Base-by-base conservation (phyloP, 2,113 vertebrate species). In the Cichladusa arquata region DNA sequence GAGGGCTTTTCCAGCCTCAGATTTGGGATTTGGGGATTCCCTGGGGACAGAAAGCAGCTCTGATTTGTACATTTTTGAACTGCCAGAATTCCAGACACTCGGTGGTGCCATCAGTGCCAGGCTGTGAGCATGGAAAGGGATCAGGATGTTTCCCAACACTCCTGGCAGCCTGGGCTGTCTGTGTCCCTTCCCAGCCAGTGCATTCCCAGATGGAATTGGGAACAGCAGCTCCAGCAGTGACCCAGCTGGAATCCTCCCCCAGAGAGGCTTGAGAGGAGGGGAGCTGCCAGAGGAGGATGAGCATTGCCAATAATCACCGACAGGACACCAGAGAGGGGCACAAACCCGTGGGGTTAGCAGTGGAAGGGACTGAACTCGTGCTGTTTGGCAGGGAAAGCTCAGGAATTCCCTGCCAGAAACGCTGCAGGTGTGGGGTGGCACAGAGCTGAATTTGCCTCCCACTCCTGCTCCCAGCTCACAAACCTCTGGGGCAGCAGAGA, bases 81-180 rank as follows among this genome's bases (percentile, higher is more conserved):
- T 57, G 70, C 42, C 61, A 44, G 57, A 28, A n/a, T 25, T 64
- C 4, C 87, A 92, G 64, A 42, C 51, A n/a, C 69, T 71, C 14
- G 0, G 0, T 42, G 54, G 38, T 74, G 96, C 64, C 64, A 31
- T 44, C 64, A 26, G 50, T 13, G 67, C 60, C 76, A 53, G 34
- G 57, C 44, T 53, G 51, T 11, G 78, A 64, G 78, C 48, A 2
- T 18, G 85, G 60, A 64, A 34, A 62, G 61, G 92, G 90, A 82
- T 16, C 14, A 18, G 71, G 65, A 88, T 67, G 57, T 95, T 93
- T 88, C 90, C 90, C 78, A 93, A 69, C 61, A 71, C 24, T 71
- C 25, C 70, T 96, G 95, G 93, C 96, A 96, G 85, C 70, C 66
- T 0, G 0, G 69, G 69, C 95, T 91, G 93, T 79, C 95, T 94